These are phyloP conservation scores for Squalus acanthias DNA, from an alignment of 2,797 vertebrate species.

Conservation along the genomic window DNA sequence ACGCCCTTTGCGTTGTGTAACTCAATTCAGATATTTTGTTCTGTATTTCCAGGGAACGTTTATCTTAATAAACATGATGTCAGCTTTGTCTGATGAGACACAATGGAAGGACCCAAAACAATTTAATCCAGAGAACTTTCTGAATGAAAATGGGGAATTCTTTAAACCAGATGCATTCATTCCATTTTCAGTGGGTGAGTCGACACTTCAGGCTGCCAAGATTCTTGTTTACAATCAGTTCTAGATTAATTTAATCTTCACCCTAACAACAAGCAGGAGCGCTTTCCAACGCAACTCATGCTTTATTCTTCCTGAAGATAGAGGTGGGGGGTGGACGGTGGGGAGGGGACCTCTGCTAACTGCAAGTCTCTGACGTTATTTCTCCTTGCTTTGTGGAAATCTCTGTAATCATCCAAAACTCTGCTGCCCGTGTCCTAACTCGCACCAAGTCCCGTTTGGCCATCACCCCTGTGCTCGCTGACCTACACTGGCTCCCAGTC, in stretches of 20 bases:
- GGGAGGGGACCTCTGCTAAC: not conserved
- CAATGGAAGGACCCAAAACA: not conserved
- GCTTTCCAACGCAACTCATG: not conserved
- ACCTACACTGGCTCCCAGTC: not conserved
- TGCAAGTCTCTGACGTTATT: not conserved
- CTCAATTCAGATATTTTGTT: not conserved
- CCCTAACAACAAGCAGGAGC: not conserved
- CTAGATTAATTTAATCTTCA: not conserved
- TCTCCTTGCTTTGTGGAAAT: not conserved
- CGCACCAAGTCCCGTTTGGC: not conserved
- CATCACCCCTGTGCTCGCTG: not conserved
- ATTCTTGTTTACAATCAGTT: not conserved
- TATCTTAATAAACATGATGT: not conserved
- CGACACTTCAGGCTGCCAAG: not conserved
- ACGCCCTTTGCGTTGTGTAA: not conserved
- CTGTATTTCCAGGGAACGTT: not conserved
- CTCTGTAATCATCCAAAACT: not conserved
- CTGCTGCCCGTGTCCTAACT: not conserved
- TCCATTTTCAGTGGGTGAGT: slow-evolving; percentile 20
- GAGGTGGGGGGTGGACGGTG: not conserved
- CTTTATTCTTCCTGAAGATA: not conserved
- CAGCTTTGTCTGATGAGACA: not conserved
- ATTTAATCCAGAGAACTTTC: slow-evolving; percentile 24
- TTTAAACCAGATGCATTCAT: slow-evolving; percentile 21
- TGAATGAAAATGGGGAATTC: slow-evolving; percentile 18